Conservation (phyloP, 2,113 vertebrate genomes). For the Eonycteris spelaea region DNA sequence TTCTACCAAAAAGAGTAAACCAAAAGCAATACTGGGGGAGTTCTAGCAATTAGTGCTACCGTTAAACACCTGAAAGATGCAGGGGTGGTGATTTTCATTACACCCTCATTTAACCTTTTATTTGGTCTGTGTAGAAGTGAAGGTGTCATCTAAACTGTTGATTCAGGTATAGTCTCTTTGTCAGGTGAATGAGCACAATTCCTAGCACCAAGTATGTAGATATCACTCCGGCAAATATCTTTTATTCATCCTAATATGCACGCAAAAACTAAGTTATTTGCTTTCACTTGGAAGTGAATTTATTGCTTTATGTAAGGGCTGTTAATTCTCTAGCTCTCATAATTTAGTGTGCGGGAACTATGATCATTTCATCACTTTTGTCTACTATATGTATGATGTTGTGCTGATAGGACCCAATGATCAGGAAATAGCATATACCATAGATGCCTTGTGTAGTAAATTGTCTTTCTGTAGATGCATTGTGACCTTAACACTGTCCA, state of each 20-base stretch:
- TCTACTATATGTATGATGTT: background rate
- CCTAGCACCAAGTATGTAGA: background rate
- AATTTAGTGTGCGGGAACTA: background rate
- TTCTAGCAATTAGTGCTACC: background rate
- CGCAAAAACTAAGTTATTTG: background rate
- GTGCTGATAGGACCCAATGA: background rate
- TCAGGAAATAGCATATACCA: background rate
- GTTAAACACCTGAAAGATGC: background rate
- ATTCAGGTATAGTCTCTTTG: background rate
- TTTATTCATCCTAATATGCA: background rate
- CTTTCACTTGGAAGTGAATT: background rate
- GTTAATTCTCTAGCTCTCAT: background rate
- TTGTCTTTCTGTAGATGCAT: background rate
- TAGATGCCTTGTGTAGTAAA: background rate
- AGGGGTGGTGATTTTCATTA: background rate
- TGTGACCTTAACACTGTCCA: background rate
- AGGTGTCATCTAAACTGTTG: background rate
- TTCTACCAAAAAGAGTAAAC: background rate
- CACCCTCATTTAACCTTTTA: background rate
- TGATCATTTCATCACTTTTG: background rate
- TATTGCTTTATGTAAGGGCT: background rate
- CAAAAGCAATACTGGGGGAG: background rate
- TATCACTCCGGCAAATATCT: background rate
- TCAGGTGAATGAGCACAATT: background rate
- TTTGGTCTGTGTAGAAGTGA: background rate